These are phyloP conservation scores for Silurus asotus DNA, from an alignment of 2,113 vertebrate species.

Conservation along the genomic window DNA sequence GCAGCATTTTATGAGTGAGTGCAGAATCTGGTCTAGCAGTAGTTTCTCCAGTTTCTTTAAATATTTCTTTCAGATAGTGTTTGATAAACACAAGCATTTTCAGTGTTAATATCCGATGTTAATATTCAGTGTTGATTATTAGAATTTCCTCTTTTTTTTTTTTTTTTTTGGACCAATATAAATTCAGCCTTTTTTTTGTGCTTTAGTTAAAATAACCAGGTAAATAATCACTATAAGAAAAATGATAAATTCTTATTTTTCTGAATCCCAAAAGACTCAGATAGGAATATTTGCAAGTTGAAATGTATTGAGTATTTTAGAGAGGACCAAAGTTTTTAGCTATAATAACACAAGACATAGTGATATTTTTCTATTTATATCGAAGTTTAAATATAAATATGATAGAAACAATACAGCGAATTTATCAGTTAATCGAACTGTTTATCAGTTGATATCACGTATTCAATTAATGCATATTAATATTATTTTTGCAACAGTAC, in stretches of 20 bases:
- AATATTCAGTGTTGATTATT: constrained; percentile 8
- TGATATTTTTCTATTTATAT: constrained; percentile 40
- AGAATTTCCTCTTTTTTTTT: not conserved
- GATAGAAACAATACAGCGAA: not conserved
- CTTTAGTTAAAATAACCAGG: not conserved
- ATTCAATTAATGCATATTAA: not conserved
- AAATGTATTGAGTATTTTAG: constrained; percentile 23
- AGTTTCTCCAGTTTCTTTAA: constrained; percentile 1
- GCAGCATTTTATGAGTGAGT: not conserved
- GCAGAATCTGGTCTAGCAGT: constrained; percentile 14
- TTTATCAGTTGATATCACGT: constrained; percentile 22
- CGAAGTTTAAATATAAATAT: not conserved
- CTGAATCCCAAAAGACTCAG: not conserved
- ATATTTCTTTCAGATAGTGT: constrained; percentile 19
- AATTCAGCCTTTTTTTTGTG: not conserved
- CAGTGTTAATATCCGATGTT: not conserved
- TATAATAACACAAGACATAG: constrained; percentile 18
- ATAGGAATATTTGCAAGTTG: not conserved
- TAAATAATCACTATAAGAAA: not conserved
- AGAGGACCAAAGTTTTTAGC: constrained; percentile 54
- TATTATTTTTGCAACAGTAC: not conserved
- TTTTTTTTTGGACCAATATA: not conserved
- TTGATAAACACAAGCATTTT: not conserved
- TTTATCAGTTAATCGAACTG: not conserved
- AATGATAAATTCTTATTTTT: not conserved